Percentiles rank a stretch among this genome's conserved stretches.
Evolutionary conservation across 1,140 invertebrate species (phyloP).

Genomic region (Drosophila punjabiensis): DNA sequence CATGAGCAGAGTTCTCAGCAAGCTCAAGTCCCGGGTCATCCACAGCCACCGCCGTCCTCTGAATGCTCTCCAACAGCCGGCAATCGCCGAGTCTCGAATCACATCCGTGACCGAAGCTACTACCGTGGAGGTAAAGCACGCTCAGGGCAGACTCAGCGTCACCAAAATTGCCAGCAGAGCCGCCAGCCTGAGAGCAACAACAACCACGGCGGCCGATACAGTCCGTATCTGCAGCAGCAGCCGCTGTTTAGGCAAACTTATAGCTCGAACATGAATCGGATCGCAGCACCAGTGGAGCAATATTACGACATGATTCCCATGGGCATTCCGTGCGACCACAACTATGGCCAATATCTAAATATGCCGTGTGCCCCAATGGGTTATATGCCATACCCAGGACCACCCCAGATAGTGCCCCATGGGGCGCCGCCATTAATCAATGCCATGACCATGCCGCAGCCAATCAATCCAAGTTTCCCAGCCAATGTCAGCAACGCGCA

Average conservation of each 20-base stretch:
- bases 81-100: neutral
- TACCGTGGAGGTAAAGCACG: neutral
- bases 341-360: neutral
- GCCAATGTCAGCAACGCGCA: neutral
- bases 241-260: neutral
- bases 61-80: too few relatives aligned
- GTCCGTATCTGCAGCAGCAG: neutral
- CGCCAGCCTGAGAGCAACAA: neutral
- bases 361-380: neutral
- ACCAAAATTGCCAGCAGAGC: neutral
- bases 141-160: neutral
- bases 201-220: neutral
- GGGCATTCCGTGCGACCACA: neutral
- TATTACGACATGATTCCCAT: neutral
- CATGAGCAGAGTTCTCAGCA: neutral
- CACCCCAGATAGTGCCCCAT: neutral
- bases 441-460: neutral
- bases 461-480: neutral
- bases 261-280: neutral
- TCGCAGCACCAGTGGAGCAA: neutral
- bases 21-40: neutral
- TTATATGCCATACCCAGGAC: neutral
- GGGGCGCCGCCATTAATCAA: neutral
- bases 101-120: too few relatives aligned
- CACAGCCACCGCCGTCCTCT: neutral